Conservation (phyloP, 2,797 vertebrate genomes). For the Oreochromis mossambicus region DNA sequence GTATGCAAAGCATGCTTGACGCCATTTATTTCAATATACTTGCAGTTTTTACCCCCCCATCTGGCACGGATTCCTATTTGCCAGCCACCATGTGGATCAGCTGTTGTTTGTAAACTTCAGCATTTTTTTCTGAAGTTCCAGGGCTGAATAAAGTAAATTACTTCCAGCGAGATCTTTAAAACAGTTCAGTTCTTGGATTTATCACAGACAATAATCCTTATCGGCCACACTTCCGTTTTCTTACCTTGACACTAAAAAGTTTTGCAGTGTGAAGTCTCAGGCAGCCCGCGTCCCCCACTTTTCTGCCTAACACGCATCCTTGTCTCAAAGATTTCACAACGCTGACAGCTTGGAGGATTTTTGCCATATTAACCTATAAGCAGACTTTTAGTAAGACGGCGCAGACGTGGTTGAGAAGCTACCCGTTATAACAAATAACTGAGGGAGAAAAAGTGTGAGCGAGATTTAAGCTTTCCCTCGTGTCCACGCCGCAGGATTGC, state of each 20-base stretch:
- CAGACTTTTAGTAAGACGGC: neutral
- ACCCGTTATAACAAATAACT: neutral
- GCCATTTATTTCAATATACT: neutral
- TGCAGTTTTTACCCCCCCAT: neutral
- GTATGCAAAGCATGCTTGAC: neutral
- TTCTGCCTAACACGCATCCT: conserved; percentile 62
- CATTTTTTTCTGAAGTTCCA: neutral
- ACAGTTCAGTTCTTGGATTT: neutral
- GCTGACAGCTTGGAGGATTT: conserved; percentile 82
- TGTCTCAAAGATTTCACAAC: conserved; percentile 77
- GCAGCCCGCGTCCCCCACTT: conserved; percentile 48
- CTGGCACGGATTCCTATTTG: neutral
- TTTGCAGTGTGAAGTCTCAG: conserved; percentile 63
- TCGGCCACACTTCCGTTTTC: neutral
- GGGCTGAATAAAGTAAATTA: neutral
- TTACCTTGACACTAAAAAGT: conserved; percentile 86
- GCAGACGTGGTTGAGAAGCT: neutral
- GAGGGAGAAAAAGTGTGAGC: neutral
- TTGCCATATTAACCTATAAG: conserved; percentile 76
- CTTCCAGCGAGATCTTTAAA: neutral
- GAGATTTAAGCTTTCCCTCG: neutral
- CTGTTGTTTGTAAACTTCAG: neutral
- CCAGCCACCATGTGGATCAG: neutral
- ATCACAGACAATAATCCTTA: neutral
- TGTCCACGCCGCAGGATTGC: neutral